A percentile compares a stretch with the other conserved stretches of the same genome.
Evolutionary conservation across 2,797 vertebrate species (phyloP).

Genomic region (Gallirallus australis): DNA sequence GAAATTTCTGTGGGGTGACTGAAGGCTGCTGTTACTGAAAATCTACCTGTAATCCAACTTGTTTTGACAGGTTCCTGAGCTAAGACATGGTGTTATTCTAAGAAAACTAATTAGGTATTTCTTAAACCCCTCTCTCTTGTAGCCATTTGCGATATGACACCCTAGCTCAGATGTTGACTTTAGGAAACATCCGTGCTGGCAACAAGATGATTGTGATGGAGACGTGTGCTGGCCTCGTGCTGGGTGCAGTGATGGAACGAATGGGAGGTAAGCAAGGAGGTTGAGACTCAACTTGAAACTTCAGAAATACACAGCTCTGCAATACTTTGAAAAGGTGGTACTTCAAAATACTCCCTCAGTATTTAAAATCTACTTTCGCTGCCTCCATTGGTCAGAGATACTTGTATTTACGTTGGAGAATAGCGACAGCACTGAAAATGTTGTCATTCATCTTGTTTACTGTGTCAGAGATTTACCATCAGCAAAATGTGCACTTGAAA

Average conservation of each 20-base stretch:
- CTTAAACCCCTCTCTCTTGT: background rate
- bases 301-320: background rate
- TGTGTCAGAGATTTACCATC: background rate
- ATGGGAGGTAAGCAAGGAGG: slow-evolving; percentile 87
- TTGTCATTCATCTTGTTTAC: background rate
- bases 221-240: slow-evolving; percentile 92
- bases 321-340: background rate
- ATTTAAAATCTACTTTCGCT: background rate
- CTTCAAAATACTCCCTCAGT: background rate
- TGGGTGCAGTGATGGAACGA: slow-evolving; percentile 94
- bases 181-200: slow-evolving; percentile 93
- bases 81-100: background rate
- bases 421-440: background rate
- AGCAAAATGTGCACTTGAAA: background rate
- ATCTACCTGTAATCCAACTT: background rate
- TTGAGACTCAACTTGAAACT: background rate
- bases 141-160: slow-evolving; percentile 96
- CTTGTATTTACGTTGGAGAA: background rate
- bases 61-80: background rate
- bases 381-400: background rate
- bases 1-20: background rate
- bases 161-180: slow-evolving; percentile 92
- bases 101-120: background rate
- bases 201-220: slow-evolving; percentile 96
- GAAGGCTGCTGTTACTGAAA: background rate